phyloP scores from a whole-genome alignment of 2,113 vertebrate species.

The Nothobranchius furzeri region DNA sequence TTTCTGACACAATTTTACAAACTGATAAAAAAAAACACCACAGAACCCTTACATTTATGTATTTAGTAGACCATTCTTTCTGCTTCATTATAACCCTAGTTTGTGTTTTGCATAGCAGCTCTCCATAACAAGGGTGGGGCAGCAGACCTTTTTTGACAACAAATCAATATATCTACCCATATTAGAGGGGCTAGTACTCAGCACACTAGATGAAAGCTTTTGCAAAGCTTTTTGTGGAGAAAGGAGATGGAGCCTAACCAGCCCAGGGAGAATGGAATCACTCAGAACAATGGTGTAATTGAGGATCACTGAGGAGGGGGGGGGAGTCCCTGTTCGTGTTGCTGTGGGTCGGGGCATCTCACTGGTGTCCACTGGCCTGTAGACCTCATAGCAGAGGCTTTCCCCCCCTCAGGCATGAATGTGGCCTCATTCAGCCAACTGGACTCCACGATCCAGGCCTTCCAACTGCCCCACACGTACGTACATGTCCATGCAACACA shows the following conservation, averaged over 20 bases:
- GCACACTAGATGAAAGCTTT: slow-evolving; percentile 76
- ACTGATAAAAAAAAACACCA: slow-evolving; percentile 40
- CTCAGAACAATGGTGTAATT: slow-evolving; percentile 79
- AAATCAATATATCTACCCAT: slow-evolving; percentile 81
- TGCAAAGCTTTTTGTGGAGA: slow-evolving; percentile 70
- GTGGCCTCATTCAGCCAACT: slow-evolving; percentile 75
- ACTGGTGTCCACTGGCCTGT: slow-evolving; percentile 61
- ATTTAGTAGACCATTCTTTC: slow-evolving; percentile 21
- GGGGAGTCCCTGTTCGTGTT: slow-evolving; percentile 51
- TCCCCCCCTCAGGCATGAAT: slow-evolving; percentile 60
- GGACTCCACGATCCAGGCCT: slow-evolving; percentile 36
- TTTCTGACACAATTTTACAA: slow-evolving; percentile 35
- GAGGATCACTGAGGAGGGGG: slow-evolving; percentile 48
- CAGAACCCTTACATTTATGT: slow-evolving; percentile 7
- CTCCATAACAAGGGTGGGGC: slow-evolving; percentile 50
- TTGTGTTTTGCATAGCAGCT: slow-evolving; percentile 52
- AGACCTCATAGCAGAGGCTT: slow-evolving; percentile 57
- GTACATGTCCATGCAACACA: slow-evolving; percentile 38
- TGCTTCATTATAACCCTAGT: slow-evolving; percentile 1
- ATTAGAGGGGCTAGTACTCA: slow-evolving; percentile 64
- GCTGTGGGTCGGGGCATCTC: slow-evolving; percentile 45
- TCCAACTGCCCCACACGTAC: slow-evolving; percentile 34
- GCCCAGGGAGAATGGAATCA: slow-evolving; percentile 64
- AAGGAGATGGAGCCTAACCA: slow-evolving; percentile 64
- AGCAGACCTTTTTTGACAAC: slow-evolving; percentile 45